Base-by-base conservation (phyloP, 2,888 invertebrate genomes). In the Eristalis arbustorum region DNA sequence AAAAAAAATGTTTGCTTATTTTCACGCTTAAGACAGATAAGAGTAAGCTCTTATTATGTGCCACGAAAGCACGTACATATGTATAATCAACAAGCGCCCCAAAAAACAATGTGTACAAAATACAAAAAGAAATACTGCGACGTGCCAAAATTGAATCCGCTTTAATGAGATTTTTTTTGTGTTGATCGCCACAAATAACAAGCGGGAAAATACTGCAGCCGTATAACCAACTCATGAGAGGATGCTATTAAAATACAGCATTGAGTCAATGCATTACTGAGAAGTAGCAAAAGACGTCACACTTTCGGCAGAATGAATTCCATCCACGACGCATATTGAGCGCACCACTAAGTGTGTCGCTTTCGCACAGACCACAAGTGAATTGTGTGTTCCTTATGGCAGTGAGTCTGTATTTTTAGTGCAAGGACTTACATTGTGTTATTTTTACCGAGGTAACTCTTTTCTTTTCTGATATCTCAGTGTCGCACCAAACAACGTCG, bases 401-500 rank as follows among this genome's bases (percentile, higher is more conserved):
- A 40, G n/a, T 18, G 40, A 31, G 63, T 34, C 25, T 49, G 56
- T 84, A 74, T 75, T 84, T 83, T 68, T 64, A 79, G 72, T 22
- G 34, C 79, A 80, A 73, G 68, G 79, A 76, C 34, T 72, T 67
- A 72, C 67, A 76, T 76, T 79, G 59, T 76, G n/a, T 42, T 71
- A 22, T 73, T 68, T 71, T 34, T 57, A 56, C 23, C 71, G 63
- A 68, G 73, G 73, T 80, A 74, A 40, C 23, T 34, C 23, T 18
- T 82, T 62, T 62, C 56, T 73, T 62, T 11, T 63, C 11, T 49
- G 8, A 5, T 2, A 18, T 49, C 49, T 18, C 22, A 25, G 23
- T 66, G 34, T 61, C 61, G 59, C 57, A 63, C 28, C 57, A 49
- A 42, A 73, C 73, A 67, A 83, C 56, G 62, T 10, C 42, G 37